These are phyloP conservation scores for Falco berigora DNA, from an alignment of 2,797 vertebrate species.

Conservation along the genomic window DNA sequence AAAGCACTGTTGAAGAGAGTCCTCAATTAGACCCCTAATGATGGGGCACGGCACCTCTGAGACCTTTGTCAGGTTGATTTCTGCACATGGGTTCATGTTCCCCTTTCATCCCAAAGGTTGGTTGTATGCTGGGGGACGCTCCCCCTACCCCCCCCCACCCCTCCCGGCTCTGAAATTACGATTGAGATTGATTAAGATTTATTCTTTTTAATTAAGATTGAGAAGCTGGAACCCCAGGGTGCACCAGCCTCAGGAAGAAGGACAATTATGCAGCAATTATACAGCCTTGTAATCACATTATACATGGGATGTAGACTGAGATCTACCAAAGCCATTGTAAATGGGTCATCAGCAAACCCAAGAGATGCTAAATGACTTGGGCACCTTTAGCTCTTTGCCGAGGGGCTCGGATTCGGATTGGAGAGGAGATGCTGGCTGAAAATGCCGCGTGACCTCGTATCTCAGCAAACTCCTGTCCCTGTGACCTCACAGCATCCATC, in stretches of 20 bases:
- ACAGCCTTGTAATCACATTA: conserved; percentile 41
- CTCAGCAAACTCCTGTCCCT: neutral
- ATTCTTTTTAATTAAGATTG: conserved; percentile 41
- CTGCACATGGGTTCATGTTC: neutral
- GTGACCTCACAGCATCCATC: neutral
- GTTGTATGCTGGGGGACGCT: neutral
- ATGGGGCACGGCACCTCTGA: neutral
- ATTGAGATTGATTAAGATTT: neutral
- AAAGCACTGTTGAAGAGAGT: neutral
- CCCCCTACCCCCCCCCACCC: no score
- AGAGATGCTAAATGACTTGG: neutral
- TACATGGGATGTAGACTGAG: neutral
- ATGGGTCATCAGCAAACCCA: neutral
- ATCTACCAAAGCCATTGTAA: neutral
- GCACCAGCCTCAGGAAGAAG: conserved; percentile 14
- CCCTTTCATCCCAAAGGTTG: neutral
- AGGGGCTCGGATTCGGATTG: neutral
- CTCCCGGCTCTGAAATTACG: neutral
- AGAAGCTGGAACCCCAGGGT: conserved; percentile 23
- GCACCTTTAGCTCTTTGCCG: neutral
- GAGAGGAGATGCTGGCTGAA: neutral
- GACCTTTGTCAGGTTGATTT: neutral
- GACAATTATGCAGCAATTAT: conserved; percentile 36
- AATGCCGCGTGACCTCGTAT: rapidly evolving
- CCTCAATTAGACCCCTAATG: neutral